Evolutionary conservation across 2,888 invertebrate species (phyloP), one percentile per base, ranked within the genome.

Genomic region (Aradus depressus): DNA sequence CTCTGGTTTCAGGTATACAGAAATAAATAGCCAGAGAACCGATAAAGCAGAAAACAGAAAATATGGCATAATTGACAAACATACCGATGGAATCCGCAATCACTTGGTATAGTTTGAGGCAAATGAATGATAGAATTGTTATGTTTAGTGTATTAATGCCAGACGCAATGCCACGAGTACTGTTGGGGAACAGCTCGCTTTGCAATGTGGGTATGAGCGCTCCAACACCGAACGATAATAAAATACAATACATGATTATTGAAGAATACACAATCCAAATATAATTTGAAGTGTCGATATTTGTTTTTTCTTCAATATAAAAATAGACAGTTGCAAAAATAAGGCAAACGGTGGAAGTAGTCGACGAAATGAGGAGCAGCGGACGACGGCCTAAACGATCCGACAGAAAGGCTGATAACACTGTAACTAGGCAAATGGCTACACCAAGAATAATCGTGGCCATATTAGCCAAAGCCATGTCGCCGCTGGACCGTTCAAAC

Each of bases 1-100:
- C 79, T 64, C 80, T 81, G 2, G 82, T 82, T 67, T 82, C 82
- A 1, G 81, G 81, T 18, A 58, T 39, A 18, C 49, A 37, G 8
- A 56, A 47, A 42, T 56, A 59, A 34, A 59, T 57, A 8, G 43
- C 38, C 4, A 53, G 37, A 32, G 52, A 48, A 4, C 58, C 56
- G 10, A 50, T 3, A 4, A 48, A 42, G 8, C 50, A 50, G 42
- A 53, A 56, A 2, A 41, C 26, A 2, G 55, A 51, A 43, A 55
- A 59, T 4, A 58, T 50, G 16, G 47, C 32, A 35, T 51, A 59
- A 22, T 54, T 55, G 21, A 59, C 37, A 35, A 54, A 59, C 5
- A 55, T 31, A 2, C 60, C 60, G 23, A 53, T 23, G 22, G 38
- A 49, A 18, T 59, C 57, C 1, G 41, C 50, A 8, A 60, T 37